These are phyloP conservation scores for Perizoma affinitatum DNA, from an alignment of 2,888 invertebrate genomes.

Conservation along the genomic window DNA sequence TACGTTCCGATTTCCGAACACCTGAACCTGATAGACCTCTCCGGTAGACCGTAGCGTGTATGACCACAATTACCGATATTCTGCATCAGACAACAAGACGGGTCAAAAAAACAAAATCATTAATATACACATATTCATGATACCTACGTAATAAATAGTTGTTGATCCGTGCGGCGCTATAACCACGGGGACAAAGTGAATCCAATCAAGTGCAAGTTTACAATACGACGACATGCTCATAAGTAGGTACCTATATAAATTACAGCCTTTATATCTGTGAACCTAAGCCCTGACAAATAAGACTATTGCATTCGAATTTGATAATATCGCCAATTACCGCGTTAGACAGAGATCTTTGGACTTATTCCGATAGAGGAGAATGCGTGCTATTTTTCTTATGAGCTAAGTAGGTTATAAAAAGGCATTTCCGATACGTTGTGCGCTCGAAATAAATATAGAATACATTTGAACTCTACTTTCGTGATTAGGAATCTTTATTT, in stretches of 20 bases:
- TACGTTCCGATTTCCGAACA: too few species aligned
- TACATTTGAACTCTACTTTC: slow-evolving; percentile 13
- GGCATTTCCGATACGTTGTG: slow-evolving; percentile 22
- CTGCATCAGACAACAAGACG: too few species aligned
- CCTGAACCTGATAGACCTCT: too few species aligned
- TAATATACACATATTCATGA: slow-evolving; percentile 14
- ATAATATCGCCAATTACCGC: slow-evolving; percentile 8
- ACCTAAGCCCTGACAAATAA: slow-evolving; percentile 7
- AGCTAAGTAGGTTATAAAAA: slow-evolving; percentile 8
- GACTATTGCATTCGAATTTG: not conserved
- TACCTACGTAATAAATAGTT: slow-evolving; percentile 34
- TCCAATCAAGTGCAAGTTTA: slow-evolving; percentile 68
- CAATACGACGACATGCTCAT: slow-evolving; percentile 45
- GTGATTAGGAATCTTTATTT: slow-evolving; percentile 16
- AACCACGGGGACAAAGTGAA: slow-evolving; percentile 59
- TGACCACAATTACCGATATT: too few species aligned
- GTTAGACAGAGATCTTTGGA: slow-evolving; percentile 18
- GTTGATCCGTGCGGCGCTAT: slow-evolving; percentile 23
- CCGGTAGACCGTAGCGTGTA: too few species aligned
- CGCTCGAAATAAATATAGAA: slow-evolving; percentile 26
- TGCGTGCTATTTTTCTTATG: slow-evolving; percentile 14
- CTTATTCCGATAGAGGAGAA: slow-evolving; percentile 20
- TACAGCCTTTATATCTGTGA: not conserved
- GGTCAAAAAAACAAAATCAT: not conserved
- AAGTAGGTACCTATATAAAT: slow-evolving; percentile 12